Percentiles rank a stretch among this genome's conserved stretches.
These are phyloP conservation scores for Corydoras maculifer DNA, from an alignment of 2,113 vertebrate genomes.

Conservation along the genomic window DNA sequence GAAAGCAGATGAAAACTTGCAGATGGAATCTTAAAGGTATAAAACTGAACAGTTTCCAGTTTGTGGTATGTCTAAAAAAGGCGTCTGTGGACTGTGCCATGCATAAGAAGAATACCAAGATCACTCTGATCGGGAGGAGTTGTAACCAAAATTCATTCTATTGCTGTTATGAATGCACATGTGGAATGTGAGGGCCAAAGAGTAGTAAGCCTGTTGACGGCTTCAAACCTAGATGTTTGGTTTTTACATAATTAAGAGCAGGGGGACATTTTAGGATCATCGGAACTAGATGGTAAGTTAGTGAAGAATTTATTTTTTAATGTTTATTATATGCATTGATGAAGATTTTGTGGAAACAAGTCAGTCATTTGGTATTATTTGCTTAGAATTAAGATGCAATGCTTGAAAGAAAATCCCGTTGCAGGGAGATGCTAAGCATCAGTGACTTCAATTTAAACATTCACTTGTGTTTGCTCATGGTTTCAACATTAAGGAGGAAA, in stretches of 20 bases:
- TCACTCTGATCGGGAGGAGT: conserved; percentile 56
- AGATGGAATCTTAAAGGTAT: neutral
- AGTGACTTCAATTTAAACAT: conserved; percentile 46
- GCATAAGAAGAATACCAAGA: conserved; percentile 74
- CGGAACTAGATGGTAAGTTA: conserved; percentile 64
- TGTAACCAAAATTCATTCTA: conserved; percentile 69
- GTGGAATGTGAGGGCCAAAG: conserved; percentile 59
- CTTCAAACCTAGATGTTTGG: conserved; percentile 28
- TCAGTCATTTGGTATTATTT: conserved; percentile 35
- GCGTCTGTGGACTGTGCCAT: conserved; percentile 64
- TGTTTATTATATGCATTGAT: neutral
- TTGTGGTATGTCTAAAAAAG: conserved; percentile 52
- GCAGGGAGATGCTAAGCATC: conserved; percentile 44
- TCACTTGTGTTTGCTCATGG: conserved; percentile 36
- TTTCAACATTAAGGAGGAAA: conserved; percentile 34
- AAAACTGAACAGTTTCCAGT: conserved; percentile 51
- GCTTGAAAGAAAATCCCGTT: conserved; percentile 47
- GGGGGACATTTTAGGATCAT: conserved; percentile 40
- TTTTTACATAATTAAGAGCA: conserved; percentile 14
- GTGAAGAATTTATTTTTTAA: neutral
- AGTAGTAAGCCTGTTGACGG: conserved; percentile 46
- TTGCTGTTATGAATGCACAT: conserved; percentile 64
- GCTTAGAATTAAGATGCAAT: conserved; percentile 42
- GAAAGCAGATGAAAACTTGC: neutral
- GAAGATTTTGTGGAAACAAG: neutral